Evolutionary conservation across 2,113 vertebrate genomes (phyloP), one percentile per base, ranked within the genome.

Genomic region (Myrmecobius fasciatus): DNA sequence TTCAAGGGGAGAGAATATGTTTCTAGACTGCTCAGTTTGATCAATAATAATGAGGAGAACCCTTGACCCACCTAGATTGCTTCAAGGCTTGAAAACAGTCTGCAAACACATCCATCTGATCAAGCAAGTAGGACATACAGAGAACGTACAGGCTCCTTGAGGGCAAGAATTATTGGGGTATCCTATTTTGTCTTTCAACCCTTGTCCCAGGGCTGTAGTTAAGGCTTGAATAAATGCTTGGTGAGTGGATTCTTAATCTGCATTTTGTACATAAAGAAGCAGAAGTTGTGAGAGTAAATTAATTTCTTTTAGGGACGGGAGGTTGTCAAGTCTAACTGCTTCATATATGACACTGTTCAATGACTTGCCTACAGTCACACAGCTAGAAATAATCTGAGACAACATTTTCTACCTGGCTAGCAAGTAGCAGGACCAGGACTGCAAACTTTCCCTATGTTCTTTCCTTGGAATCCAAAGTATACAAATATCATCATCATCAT

Each of bases 11-110:
- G 53, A 95, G 43, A 48, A 47, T 54, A 36, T 1, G 1, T 90
- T 93, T 95, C 91, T 90, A 93, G 26, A 52, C 6, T 91, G 52
- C 47, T 91, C 60, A 17, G 67, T 83, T 83, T 43, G n/a, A 75
- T 75, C 36, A 75, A 22, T 75, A 75, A 17, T 20, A n/a, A 75
- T 75, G 60, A 67, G 14, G 67, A n/a, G 36, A 14, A 83, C 67
- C 67, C 20, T 22, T 9, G n/a, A 22, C 67, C n/a, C 67, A 83
- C 67, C 36, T 24, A 24, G n/a, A 43, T 24, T 22, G 67, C 67
- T 83, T 83, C n/a, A 43, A 83, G 67, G 20, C 67, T 83, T 83
- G n/a, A 2, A 43, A 83, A n/a, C 6, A 83, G n/a, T 43, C 20
- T n/a, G 6, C 2, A 8, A 24, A 43, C 1, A 43, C 43, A 83